A percentile compares a stretch with the other conserved stretches of the same genome.
phyloP scores from a whole-genome alignment of 2,113 vertebrate genomes.

The Lanius collurio region DNA sequence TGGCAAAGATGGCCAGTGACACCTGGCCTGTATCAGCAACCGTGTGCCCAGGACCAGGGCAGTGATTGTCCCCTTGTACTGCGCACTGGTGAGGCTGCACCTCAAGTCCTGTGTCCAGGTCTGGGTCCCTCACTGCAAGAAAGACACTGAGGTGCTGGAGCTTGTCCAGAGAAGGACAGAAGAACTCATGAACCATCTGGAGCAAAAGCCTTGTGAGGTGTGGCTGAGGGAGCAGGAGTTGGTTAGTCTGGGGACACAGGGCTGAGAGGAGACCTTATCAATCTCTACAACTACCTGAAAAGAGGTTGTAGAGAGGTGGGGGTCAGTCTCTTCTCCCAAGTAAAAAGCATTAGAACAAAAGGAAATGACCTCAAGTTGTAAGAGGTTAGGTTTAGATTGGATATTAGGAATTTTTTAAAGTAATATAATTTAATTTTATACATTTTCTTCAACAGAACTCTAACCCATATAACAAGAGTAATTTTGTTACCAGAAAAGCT shows the following conservation, averaged over 20 bases:
- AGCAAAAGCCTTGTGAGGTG: neutral
- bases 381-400: neutral
- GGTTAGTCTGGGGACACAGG: neutral
- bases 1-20: neutral
- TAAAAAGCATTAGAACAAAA: neutral
- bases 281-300: neutral
- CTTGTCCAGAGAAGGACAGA: fast-evolving
- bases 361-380: neutral
- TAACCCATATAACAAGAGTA: neutral
- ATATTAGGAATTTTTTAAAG: neutral
- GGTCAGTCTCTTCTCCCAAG: neutral
- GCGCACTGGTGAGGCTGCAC: neutral
- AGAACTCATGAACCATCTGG: neutral
- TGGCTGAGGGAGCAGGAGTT: neutral
- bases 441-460: neutral
- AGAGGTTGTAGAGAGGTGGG: neutral
- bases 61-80: neutral
- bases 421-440: neutral
- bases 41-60: neutral
- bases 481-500: neutral
- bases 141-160: neutral
- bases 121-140: neutral
- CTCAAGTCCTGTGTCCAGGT: neutral
- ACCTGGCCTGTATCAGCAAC: neutral
- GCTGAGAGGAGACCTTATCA: neutral